Conservation (phyloP, 2,888 invertebrate genomes). For the Pammene aurita region DNA sequence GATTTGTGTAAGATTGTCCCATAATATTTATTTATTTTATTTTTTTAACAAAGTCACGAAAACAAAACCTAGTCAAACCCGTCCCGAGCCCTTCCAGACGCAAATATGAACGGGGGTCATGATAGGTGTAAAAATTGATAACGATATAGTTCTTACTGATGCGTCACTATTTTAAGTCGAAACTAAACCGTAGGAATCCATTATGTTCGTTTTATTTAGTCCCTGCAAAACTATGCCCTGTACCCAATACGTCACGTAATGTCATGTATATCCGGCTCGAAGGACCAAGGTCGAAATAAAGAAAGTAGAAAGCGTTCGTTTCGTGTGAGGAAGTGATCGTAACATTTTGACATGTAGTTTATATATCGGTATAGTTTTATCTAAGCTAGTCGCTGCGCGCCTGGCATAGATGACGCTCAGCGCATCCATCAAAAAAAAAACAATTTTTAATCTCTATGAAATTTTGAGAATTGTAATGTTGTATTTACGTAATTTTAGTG, state of each 20-base stretch:
- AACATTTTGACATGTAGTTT: background rate
- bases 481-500: slow-evolving; percentile 25
- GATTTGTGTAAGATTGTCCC: too few species aligned
- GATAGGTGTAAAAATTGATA: too few species aligned
- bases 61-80: too few species aligned
- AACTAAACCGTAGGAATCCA: too few species aligned
- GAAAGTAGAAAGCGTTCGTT: slow-evolving; percentile 1
- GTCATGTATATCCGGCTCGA: slow-evolving; percentile 23
- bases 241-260: background rate
- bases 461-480: slow-evolving; percentile 32
- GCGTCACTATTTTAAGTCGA: too few species aligned
- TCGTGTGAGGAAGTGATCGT: slow-evolving; percentile 12
- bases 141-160: too few species aligned
- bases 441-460: slow-evolving; percentile 26
- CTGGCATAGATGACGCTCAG: background rate
- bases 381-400: slow-evolving; percentile 10
- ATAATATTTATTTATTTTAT: too few species aligned
- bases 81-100: too few species aligned
- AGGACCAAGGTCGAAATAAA: slow-evolving; percentile 16
- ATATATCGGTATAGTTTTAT: slow-evolving; percentile 3
- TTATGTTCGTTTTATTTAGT: too few species aligned
- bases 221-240: background rate
- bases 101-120: too few species aligned
- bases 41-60: too few species aligned
- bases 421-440: slow-evolving; percentile 1